Percentiles rank a stretch among this genome's conserved stretches.
These are phyloP conservation scores for Ectemnius cavifrons DNA, from an alignment of 2,888 invertebrate species.

Conservation along the genomic window DNA sequence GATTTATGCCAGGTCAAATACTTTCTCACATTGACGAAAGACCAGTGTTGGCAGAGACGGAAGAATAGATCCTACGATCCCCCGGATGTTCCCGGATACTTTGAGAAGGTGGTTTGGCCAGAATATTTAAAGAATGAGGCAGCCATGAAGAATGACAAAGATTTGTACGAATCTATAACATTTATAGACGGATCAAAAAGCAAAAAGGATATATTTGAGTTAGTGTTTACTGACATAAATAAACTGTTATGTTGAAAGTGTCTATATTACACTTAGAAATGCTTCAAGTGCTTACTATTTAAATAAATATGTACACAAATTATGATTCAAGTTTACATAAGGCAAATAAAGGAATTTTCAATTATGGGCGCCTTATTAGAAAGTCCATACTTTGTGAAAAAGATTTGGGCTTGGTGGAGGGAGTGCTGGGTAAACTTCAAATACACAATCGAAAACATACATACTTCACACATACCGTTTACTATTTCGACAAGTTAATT, in stretches of 20 bases:
- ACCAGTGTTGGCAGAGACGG: slow-evolving; percentile 84
- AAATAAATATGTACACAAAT: slow-evolving; percentile 41
- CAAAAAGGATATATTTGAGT: slow-evolving; percentile 59
- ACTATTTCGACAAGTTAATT: slow-evolving; percentile 12
- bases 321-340: slow-evolving; percentile 5
- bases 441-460: slow-evolving; percentile 21
- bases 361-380: slow-evolving; percentile 11
- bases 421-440: background rate
- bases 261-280: slow-evolving; percentile 16
- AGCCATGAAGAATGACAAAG: slow-evolving; percentile 73
- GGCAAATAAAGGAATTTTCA: slow-evolving; percentile 15
- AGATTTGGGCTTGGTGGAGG: too few species aligned
- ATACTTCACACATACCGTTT: slow-evolving; percentile 14
- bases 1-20: slow-evolving; percentile 86
- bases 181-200: slow-evolving; percentile 68
- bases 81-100: slow-evolving; percentile 92
- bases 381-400: too few species aligned
- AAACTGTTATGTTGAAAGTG: slow-evolving; percentile 44
- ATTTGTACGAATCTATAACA: slow-evolving; percentile 56
- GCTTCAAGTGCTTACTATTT: slow-evolving; percentile 19
- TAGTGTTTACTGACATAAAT: slow-evolving; percentile 60
- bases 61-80: slow-evolving; percentile 86
- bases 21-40: slow-evolving; percentile 85
- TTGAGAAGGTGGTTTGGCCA: slow-evolving; percentile 95
- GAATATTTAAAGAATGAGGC: slow-evolving; percentile 83